phyloP scores from a whole-genome alignment of 2,113 vertebrate genomes.

The Tylochromis polylepis region DNA sequence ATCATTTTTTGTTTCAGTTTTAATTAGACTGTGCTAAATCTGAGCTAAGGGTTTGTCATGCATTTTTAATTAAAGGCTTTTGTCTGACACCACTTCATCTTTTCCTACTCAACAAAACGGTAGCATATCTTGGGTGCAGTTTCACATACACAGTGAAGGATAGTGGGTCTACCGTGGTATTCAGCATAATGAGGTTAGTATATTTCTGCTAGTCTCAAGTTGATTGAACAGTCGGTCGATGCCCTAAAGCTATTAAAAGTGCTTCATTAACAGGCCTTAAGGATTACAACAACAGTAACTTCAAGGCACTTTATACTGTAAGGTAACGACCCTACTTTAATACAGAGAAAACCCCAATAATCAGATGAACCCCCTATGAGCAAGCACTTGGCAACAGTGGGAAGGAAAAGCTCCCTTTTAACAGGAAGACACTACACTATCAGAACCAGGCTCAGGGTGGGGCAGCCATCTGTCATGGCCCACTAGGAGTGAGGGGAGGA shows the following conservation, averaged over 20 bases:
- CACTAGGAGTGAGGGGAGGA: too few species aligned
- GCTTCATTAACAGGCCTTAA: background rate
- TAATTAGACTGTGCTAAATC: background rate
- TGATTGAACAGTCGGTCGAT: background rate
- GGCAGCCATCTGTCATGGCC: too few species aligned
- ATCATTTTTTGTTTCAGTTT: background rate
- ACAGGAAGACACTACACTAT: too few species aligned
- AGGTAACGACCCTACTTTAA: too few species aligned
- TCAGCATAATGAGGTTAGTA: background rate
- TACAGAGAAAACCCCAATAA: too few species aligned
- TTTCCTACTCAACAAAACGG: background rate
- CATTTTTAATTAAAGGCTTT: slow-evolving; percentile 3
- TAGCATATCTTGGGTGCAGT: background rate
- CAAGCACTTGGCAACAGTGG: too few species aligned
- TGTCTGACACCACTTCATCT: background rate
- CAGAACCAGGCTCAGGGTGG: too few species aligned
- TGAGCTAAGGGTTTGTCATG: background rate
- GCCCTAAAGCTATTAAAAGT: background rate
- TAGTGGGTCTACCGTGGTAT: background rate
- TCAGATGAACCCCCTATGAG: too few species aligned
- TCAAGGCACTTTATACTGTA: too few species aligned
- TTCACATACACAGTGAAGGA: background rate
- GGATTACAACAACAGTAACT: background rate
- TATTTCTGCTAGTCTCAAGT: background rate
- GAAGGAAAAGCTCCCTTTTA: too few species aligned